Evolutionary conservation across 2,797 vertebrate genomes (phyloP).

Genomic region (Alca torda): DNA sequence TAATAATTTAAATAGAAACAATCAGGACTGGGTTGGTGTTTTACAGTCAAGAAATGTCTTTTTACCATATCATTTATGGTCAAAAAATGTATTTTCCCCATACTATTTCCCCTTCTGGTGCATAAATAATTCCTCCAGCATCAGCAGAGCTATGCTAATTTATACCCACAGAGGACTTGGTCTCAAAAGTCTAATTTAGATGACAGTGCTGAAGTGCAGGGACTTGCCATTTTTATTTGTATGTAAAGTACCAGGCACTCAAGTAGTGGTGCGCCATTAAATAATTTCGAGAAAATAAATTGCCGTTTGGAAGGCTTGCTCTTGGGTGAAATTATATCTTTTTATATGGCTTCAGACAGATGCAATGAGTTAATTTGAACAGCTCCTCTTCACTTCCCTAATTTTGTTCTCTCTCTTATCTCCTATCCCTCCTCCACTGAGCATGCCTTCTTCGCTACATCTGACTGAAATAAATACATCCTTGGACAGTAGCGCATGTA

Average conservation of each 20-base stretch:
- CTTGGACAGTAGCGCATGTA: neutral
- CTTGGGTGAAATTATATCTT: slow-evolving; percentile 49
- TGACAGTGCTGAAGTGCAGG: slow-evolving; percentile 22
- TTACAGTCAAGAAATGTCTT: neutral
- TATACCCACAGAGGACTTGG: slow-evolving; percentile 32
- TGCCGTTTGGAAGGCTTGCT: neutral
- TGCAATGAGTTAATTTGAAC: slow-evolving; percentile 41
- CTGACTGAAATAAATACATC: neutral
- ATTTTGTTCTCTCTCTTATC: neutral
- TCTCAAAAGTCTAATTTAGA: slow-evolving; percentile 59
- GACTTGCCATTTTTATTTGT: slow-evolving; percentile 51
- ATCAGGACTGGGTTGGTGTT: neutral
- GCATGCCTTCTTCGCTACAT: neutral
- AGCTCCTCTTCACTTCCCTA: slow-evolving; percentile 18
- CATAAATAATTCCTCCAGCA: slow-evolving; percentile 44
- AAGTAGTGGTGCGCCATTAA: slow-evolving; percentile 35
- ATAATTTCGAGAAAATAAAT: slow-evolving; percentile 61
- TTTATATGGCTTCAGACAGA: slow-evolving; percentile 50
- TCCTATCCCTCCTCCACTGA: neutral
- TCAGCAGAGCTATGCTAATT: slow-evolving; percentile 29
- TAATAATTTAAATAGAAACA: slow-evolving; percentile 47
- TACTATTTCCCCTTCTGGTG: neutral
- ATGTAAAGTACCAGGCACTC: slow-evolving; percentile 31
- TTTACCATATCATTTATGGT: neutral
- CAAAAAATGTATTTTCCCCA: neutral